Base-by-base conservation (phyloP, 1,140 invertebrate species). In the Pteromalus puparum region DNA sequence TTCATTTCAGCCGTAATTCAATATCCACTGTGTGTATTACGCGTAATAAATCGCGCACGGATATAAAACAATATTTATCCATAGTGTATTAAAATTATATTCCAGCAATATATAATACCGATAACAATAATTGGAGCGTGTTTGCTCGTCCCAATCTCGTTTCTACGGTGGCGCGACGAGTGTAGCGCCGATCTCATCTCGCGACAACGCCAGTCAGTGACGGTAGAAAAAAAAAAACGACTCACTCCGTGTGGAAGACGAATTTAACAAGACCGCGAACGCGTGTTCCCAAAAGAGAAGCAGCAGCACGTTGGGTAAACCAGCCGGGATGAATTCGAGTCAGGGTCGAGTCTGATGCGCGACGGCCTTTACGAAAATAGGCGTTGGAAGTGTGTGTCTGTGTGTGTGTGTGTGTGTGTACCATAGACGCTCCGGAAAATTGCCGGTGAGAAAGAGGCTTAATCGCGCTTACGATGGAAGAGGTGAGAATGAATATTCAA, bases 281-380 rank as follows among this genome's bases (percentile, higher is more conserved):
- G 18, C 53, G 53, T n/a, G 53, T 61, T 61, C 53, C 53, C 53
- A 61, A 61, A 61, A 61, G 53, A 61, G 53, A 61, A 61, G 53
- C 53, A n/a, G 18, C 21, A n/a, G 21, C 48, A 21, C 48, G 12
- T 28, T 74, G 21, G 72, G 28, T 30, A 75, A 42, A 26, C 7
- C 21, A 21, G 28, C 21, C 73, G 24, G 42, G 24, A 42, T 83
- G 88, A 87, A 91, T 90, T 89, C 87, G 84, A 91, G 90, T 90
- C 89, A 90, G 90, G 89, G 89, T 90, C 90, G 89, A 83, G 30
- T 74, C 72, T 74, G 42, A n/a, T 26, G 46, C 26, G 26, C 13
- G 30, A 28, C 74, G 74, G 46, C 74, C 74, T 76, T n/a, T 26
- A 76, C 74, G 46, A 76, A 76, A 76, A 76, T 76, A 76, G 74